Base-by-base conservation (phyloP, 2,888 invertebrate species). In the Euphydryas editha region DNA sequence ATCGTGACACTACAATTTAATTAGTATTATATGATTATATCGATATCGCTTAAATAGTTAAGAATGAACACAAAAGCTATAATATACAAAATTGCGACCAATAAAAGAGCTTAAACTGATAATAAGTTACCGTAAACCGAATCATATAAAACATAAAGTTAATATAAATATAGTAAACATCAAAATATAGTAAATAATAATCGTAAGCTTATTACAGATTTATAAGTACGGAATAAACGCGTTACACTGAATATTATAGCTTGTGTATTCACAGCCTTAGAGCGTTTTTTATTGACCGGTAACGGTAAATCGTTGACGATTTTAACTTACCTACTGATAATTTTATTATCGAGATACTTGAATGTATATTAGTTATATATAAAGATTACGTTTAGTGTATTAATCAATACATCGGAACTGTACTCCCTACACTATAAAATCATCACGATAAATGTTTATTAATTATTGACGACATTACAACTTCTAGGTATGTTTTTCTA, bases 81-180 rank as follows among this genome's bases (percentile, higher is more conserved):
- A 47, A 46, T 58, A 54, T 59, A 15, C 21, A 21, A 57, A 49
- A 24, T 51, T 44, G 42, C 59, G 66, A 63, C 69, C 60, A 67
- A 67, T 62, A 67, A 59, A 17, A 61, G 69, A 69, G 69, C 67
- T 70, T 62, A 62, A 56, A 47, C 61, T 58, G 59, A 65, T 61
- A 65, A 68, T 65, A 68, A 61, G 30, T 59, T 30, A 59, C 18
- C 18, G 11, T 30, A 59, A 47, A 47, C 47, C 17, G 13, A 30
- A 36, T 42, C 39, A 7, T 24, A 11, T 47, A n/a, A 30, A 36
- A 24, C 24, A 46, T 17, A 30, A 39, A 13, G 5, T 44, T 44
- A 21, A 15, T 20, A 37, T 56, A 56, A 56, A 39, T 56, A 21
- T 37, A 42, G 15, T 15, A 21, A 39, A 21, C 30, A 57, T 39